These are phyloP conservation scores for Crotalus viridis DNA, from an alignment of 2,113 vertebrate species.

Conservation along the genomic window DNA sequence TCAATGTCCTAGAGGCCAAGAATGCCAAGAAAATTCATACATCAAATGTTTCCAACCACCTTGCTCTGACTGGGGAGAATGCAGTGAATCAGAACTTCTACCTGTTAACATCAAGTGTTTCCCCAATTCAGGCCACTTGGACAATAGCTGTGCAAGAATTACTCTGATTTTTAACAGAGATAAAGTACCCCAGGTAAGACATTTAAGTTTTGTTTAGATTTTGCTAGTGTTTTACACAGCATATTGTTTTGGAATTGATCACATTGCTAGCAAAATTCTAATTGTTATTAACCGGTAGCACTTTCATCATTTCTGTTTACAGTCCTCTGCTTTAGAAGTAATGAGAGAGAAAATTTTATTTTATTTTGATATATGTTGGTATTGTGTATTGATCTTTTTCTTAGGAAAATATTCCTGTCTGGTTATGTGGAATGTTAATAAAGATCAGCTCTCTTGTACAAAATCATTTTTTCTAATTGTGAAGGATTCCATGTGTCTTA, in stretches of 20 bases:
- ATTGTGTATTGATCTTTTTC: neutral
- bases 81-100: slow-evolving; percentile 72
- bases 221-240: neutral
- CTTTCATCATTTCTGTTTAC: neutral
- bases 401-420: neutral
- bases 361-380: neutral
- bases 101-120: slow-evolving; percentile 77
- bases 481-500: neutral
- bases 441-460: neutral
- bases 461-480: neutral
- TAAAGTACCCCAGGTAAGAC: slow-evolving; percentile 87
- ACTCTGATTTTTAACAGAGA: slow-evolving; percentile 84
- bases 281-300: neutral
- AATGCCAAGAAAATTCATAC: slow-evolving; percentile 76
- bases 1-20: slow-evolving; percentile 79
- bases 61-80: slow-evolving; percentile 86
- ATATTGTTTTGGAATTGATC: neutral
- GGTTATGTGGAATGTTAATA: neutral
- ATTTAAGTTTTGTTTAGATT: neutral
- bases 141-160: slow-evolving; percentile 88
- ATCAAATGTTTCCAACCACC: slow-evolving; percentile 86
- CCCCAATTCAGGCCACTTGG: slow-evolving; percentile 82
- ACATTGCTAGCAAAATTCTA: neutral
- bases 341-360: neutral
- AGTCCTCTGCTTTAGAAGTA: neutral